These are phyloP conservation scores for Drosophila rellima DNA, from an alignment of 2,888 invertebrate genomes.

Conservation along the genomic window DNA sequence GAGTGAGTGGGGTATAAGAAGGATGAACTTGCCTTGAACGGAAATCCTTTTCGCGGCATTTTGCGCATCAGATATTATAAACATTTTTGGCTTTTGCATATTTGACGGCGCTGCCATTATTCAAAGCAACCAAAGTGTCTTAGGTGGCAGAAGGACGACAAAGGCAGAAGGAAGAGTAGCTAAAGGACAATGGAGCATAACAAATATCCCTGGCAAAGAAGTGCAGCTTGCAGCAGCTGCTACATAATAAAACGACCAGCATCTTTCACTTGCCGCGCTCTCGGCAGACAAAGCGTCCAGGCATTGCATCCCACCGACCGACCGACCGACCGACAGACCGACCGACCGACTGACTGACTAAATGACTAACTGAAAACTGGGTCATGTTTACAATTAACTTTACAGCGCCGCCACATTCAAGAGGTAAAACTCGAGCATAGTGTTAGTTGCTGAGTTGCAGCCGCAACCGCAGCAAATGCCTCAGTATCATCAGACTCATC, in stretches of 20 bases:
- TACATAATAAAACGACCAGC: slow-evolving; percentile 67
- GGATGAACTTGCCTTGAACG: slow-evolving; percentile 34
- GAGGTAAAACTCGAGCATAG: slow-evolving; percentile 32
- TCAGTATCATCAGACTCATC: slow-evolving; percentile 12
- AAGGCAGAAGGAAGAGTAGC: slow-evolving; percentile 18
- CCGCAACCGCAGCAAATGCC: slow-evolving; percentile 48
- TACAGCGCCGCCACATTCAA: slow-evolving; percentile 32
- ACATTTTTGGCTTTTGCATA: slow-evolving; percentile 75
- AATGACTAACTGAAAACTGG: slow-evolving; percentile 51
- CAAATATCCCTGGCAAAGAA: slow-evolving; percentile 59
- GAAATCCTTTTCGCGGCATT: slow-evolving; percentile 55
- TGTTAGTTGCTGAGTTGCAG: slow-evolving; percentile 32
- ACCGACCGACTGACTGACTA: slow-evolving; percentile 7
- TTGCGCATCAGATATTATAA: slow-evolving; percentile 72
- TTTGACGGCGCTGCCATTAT: slow-evolving; percentile 68
- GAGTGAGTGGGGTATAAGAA: slow-evolving; percentile 17
- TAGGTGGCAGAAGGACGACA: slow-evolving; percentile 55
- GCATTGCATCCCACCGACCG: slow-evolving; percentile 26
- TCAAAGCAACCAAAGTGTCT: slow-evolving; percentile 59
- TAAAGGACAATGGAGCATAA: slow-evolving; percentile 69
- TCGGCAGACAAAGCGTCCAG: slow-evolving; percentile 44
- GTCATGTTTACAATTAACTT: slow-evolving; percentile 82
- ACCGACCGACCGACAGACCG: slow-evolving; percentile 4
- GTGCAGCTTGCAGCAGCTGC: slow-evolving; percentile 53
- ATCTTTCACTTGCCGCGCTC: slow-evolving; percentile 55